Base-by-base conservation (phyloP, 2,888 invertebrate genomes). In the Drosophila pseudotalamancana region DNA sequence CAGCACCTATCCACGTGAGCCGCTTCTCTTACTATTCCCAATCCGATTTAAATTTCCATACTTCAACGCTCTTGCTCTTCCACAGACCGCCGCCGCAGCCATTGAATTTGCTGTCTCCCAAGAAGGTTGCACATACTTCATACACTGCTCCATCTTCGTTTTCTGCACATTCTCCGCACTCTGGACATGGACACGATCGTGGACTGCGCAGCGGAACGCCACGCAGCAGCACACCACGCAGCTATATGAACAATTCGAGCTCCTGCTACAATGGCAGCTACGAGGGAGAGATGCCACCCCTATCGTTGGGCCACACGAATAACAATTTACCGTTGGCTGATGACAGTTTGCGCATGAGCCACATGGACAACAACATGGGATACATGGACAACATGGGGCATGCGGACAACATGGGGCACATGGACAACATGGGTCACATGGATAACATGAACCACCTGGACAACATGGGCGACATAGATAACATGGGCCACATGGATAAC, bases 211-310 rank as follows among this genome's bases (percentile, higher is more conserved):
- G 37, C 9, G 53, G 42, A 23, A 63, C 48, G 4, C 53, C 72
- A 0, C 56, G 75, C n/a, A 48, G n/a, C 14, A n/a, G 42, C 27
- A 63, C 48, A 3, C 53, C 72, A 0, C 56, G 75, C n/a, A 48
- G n/a, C 14, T 60, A 39, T 11, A 3, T 23, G 12, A 19, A 6
- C 16, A 34, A 31, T 29, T 4, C 43, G 27, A 29, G 18, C 34
- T n/a, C 27, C n/a, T 40, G 4, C 32, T 70, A 53, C 32, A 86
- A 80, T 54, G 79, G 76, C 11, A 63, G 56, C 60, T 89, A 83
- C 51, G 89, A 89, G 54, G 90, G 88, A 3, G 90, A 89, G 2
- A 45, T 51, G 12, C 45, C 45, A 6, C 18, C n/a, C 6, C 25
- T 49, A 21, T 12, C 32, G 18, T 4, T 8, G 31, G 37, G 49